These are phyloP conservation scores for Drosophila melanocephala DNA, from an alignment of 2,888 invertebrate genomes.

Conservation along the genomic window DNA sequence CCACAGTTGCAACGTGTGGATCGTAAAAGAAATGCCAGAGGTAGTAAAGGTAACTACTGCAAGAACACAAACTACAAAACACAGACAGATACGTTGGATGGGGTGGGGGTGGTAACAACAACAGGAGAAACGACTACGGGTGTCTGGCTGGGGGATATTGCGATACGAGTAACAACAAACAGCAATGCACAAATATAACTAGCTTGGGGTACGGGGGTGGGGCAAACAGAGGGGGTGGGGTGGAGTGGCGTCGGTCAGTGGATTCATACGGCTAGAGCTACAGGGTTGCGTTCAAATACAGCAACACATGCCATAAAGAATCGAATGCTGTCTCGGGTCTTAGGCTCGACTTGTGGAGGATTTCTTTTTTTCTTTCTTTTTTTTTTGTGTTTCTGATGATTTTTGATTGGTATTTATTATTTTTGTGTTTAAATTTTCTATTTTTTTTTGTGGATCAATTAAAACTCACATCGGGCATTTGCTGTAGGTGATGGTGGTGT, in stretches of 20 bases:
- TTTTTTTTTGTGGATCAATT: constrained; percentile 57
- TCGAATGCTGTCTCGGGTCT: constrained; percentile 48
- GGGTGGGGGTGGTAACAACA: neutral
- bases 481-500: constrained; percentile 86
- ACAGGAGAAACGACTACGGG: constrained; percentile 31
- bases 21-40: constrained; percentile 71
- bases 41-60: constrained; percentile 63
- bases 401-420: constrained; percentile 17
- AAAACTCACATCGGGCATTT: constrained; percentile 86
- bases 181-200: constrained; percentile 63
- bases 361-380: neutral
- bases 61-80: constrained; percentile 61
- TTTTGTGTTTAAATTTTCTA: constrained; percentile 21
- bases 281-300: constrained; percentile 34
- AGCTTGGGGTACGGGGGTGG: constrained; percentile 7
- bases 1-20: constrained; percentile 54
- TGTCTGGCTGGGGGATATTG: constrained; percentile 19
- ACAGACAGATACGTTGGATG: constrained; percentile 16
- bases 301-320: constrained; percentile 57
- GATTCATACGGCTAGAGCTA: constrained; percentile 37
- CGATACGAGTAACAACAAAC: constrained; percentile 82
- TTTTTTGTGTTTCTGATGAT: constrained; percentile 37
- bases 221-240: neutral
- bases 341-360: constrained; percentile 30
- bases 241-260: neutral